Evolutionary conservation across 1,140 invertebrate species (phyloP), one percentile per base, ranked within the genome.

Genomic region (Mesaphorura yosii): DNA sequence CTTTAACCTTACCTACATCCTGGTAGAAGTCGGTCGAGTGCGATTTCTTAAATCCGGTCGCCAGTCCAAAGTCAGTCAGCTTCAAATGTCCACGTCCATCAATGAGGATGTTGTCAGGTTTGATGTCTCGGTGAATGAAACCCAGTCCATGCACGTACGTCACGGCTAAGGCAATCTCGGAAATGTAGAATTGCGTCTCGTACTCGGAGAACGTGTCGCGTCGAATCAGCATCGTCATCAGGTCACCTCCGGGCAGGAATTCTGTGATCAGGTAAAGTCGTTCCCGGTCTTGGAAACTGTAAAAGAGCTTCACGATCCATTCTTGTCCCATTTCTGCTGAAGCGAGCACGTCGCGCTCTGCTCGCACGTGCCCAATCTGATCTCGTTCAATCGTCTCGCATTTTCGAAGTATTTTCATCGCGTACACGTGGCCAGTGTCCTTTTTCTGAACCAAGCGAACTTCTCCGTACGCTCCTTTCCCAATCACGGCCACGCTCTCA

Each of bases 251-350:
- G 44, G 95, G 94, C 61, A 99, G 76, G 74, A 98, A 99, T 74
- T 99, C 96, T 95, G 99, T 99, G 67, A 99, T 97, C 60, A 99
- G 80, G 77, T 99, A 99, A 42, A 99, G 78, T 76, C 98, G 98
- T 66, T 93, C 86, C 28, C 90, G 84, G 76, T 99, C 96, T 75
- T 85, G 79, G 78, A 99, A 99, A 70, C 91, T 96, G 76, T 97
- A 98, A 73, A 92, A 98, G 94, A 98, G 97, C 76, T 96, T 98
- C 23, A 98, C 95, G 44, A 99, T 94, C 95, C 95, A 99, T 66
- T 96, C 89, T 70, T 98, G 94, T 72, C 99, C 96, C 0, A 95
- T 95, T 73, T 98, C 93, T 7, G n/a, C n/a, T n/a, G n/a, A n/a
- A n/a, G 96, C 95, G 27, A 99, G 75, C 48, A 99, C 88, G 70